Percentiles rank a stretch among this genome's conserved stretches.
Evolutionary conservation across 2,113 vertebrate species (phyloP).

Genomic region (Lota lota): DNA sequence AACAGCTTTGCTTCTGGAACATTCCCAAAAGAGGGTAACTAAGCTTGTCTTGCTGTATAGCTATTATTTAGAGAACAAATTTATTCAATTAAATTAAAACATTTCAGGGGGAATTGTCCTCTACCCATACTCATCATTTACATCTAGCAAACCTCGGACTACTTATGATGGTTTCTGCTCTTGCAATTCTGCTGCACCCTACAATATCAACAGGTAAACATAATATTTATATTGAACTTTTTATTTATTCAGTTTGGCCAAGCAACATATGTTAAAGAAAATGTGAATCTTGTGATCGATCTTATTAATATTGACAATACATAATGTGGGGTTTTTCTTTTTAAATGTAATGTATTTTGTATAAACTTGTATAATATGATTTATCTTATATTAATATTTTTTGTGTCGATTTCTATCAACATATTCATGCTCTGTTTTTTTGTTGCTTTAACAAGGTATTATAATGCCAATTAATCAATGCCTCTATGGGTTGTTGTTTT

Average conservation of each 20-base stretch:
- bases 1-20: constrained; percentile 47
- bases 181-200: constrained; percentile 22
- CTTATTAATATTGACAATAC: neutral
- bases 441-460: neutral
- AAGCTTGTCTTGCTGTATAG: neutral
- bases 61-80: neutral
- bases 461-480: neutral
- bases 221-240: too few relatives aligned
- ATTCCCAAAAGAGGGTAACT: constrained; percentile 45
- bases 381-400: neutral
- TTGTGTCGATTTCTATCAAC: neutral
- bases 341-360: too few relatives aligned
- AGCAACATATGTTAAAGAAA: too few relatives aligned
- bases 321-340: too few relatives aligned
- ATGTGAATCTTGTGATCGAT: too few relatives aligned
- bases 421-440: neutral
- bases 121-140: constrained; percentile 13
- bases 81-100: neutral
- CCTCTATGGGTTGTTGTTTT: neutral
- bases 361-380: neutral
- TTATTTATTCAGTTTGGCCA: too few relatives aligned
- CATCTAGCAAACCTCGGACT: constrained; percentile 43
- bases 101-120: constrained; percentile 33
- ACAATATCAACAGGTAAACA: constrained; percentile 49
- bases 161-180: constrained; percentile 41